These are phyloP conservation scores for Lissonota sp. DNA, from an alignment of 2,888 invertebrate genomes.

Conservation along the genomic window DNA sequence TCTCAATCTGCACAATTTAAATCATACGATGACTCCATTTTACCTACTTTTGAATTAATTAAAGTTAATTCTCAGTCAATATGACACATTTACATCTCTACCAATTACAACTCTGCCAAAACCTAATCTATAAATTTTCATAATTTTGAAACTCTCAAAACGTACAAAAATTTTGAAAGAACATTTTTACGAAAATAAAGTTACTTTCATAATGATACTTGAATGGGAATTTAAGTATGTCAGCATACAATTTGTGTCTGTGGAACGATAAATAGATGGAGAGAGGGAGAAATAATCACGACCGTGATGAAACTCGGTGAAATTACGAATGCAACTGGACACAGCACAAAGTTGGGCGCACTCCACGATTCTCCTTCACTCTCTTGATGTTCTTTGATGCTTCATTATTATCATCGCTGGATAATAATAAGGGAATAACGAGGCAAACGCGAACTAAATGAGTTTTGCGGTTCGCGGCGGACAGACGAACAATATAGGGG, in stretches of 20 bases:
- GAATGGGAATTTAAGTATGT: slow-evolving; percentile 30
- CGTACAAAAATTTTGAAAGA: too few relatives aligned
- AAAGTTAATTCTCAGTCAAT: too few relatives aligned
- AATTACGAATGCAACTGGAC: slow-evolving; percentile 27
- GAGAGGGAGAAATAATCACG: neutral
- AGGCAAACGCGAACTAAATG: slow-evolving; percentile 11
- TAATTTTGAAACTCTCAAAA: too few relatives aligned
- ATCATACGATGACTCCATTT: too few relatives aligned
- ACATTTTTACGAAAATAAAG: too few relatives aligned
- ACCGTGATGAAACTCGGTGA: slow-evolving; percentile 19
- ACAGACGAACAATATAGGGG: slow-evolving; percentile 21
- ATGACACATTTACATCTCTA: too few relatives aligned
- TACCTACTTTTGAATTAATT: too few relatives aligned
- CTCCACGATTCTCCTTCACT: neutral
- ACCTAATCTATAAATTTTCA: too few relatives aligned
- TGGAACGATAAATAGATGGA: slow-evolving; percentile 16
- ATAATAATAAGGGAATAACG: slow-evolving; percentile 50
- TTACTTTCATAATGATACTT: too few relatives aligned
- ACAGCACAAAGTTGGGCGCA: slow-evolving; percentile 4
- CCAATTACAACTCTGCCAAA: too few relatives aligned
- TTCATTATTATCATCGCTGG: slow-evolving; percentile 32
- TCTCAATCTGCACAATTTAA: too few relatives aligned
- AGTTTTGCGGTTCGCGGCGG: slow-evolving; percentile 8
- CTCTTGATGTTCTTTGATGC: slow-evolving; percentile 15
- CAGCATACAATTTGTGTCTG: slow-evolving; percentile 14